These are phyloP conservation scores for Clunio marinus DNA, from an alignment of 2,888 invertebrate genomes.

Conservation along the genomic window DNA sequence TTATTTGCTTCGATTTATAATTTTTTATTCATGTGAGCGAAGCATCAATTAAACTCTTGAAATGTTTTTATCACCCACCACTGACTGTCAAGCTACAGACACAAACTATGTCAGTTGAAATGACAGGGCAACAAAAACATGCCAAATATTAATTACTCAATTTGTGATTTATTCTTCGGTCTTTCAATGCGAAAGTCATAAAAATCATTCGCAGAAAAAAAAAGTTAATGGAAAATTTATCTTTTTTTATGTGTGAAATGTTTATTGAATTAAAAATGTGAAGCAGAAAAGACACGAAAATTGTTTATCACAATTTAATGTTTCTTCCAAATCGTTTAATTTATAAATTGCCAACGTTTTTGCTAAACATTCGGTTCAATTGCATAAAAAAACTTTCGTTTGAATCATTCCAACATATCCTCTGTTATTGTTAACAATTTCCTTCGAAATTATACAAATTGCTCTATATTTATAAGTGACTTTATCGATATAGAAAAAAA, in stretches of 20 bases:
- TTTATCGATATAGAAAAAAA: conserved; percentile 1
- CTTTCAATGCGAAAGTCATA: background rate
- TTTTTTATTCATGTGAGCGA: background rate
- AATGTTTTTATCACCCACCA: background rate
- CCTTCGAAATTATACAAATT: background rate
- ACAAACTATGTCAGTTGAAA: background rate
- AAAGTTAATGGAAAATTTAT: conserved; percentile 2
- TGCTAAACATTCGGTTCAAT: background rate
- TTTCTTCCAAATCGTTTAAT: background rate
- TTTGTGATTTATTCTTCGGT: conserved; percentile 18
- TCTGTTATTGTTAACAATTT: conserved; percentile 16
- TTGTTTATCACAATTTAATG: background rate
- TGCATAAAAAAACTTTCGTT: background rate
- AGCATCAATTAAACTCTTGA: conserved; percentile 20
- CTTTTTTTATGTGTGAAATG: background rate
- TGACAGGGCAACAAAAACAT: background rate
- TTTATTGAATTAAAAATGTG: background rate
- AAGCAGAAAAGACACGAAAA: background rate
- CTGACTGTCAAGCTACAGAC: background rate
- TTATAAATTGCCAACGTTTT: background rate
- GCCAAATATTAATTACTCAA: conserved; percentile 24
- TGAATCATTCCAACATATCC: conserved; percentile 20
- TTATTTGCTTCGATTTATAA: background rate
- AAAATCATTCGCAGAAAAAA: background rate
- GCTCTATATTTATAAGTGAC: conserved; percentile 18